These are phyloP conservation scores for Aplochiton taeniatus DNA, from an alignment of 2,797 vertebrate species.

Conservation along the genomic window DNA sequence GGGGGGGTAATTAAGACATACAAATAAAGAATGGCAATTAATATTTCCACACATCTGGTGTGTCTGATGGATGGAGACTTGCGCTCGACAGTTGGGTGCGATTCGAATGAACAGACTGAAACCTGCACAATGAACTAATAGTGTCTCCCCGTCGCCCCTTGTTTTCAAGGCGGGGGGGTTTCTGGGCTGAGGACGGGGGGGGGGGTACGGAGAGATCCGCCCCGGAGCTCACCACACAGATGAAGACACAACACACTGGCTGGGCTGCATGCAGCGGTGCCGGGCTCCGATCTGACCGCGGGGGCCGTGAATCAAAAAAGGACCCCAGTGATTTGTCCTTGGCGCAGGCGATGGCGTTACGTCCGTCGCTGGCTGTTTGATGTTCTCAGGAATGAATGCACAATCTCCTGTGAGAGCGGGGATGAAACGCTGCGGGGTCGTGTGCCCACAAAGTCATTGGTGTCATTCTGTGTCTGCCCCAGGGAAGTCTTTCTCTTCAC, in stretches of 20 bases:
- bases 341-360: slow-evolving; percentile 39
- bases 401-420: slow-evolving; percentile 32
- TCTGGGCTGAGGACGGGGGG: no score
- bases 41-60: slow-evolving; percentile 59
- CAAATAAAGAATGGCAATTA: slow-evolving; percentile 63
- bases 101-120: slow-evolving; percentile 61
- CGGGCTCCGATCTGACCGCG: slow-evolving; percentile 33
- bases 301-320: slow-evolving; percentile 55
- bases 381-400: slow-evolving; percentile 21
- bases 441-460: slow-evolving; percentile 34
- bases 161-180: slow-evolving; percentile 26
- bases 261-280: neutral
- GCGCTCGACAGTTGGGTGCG: slow-evolving; percentile 29
- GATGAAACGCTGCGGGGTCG: slow-evolving; percentile 19
- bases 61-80: slow-evolving; percentile 56
- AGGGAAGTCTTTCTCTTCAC: slow-evolving; percentile 1
- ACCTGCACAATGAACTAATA: slow-evolving; percentile 64
- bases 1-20: slow-evolving; percentile 69
- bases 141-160: slow-evolving; percentile 41
- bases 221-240: slow-evolving; percentile 47
- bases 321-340: slow-evolving; percentile 59
- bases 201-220: slow-evolving; percentile 33
- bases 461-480: slow-evolving; percentile 31
- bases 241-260: slow-evolving; percentile 44
- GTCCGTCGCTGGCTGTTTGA: slow-evolving; percentile 43